Evolutionary conservation across 2,113 vertebrate genomes (phyloP), one percentile per base, ranked within the genome.

Genomic region (Tupaia tana): DNA sequence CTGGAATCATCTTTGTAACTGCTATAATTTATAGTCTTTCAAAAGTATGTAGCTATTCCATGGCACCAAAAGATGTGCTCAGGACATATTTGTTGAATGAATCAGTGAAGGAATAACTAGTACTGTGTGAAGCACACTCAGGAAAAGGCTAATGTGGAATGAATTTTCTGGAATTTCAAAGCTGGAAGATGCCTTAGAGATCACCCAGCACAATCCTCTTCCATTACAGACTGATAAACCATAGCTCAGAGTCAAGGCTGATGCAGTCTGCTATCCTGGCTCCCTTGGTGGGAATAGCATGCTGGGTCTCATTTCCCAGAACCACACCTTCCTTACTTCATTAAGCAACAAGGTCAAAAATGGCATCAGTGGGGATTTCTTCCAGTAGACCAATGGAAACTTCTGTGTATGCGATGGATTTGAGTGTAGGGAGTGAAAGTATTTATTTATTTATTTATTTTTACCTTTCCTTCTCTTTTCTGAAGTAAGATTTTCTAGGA

Each of bases 401-500:
- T 84, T 96, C 88, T 71, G 71, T 61, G 59, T 95, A 89, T 95
- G 79, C 77, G 54, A 97, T 64, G 88, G 77, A 92, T 97, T 97
- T 61, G 90, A 69, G 91, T 78, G 34, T 82, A 97, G 81, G 34
- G 88, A 95, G 59, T 52, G 81, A 58, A 93, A 54, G 59, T 95
- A 69, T 83, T 83, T n/a, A n/a, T n/a, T n/a, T n/a, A n/a, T n/a
- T n/a, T n/a, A n/a, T n/a, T n/a, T n/a, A n/a, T 80, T 87, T 82
- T 97, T 96, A 87, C 92, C 58, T 95, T 96, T 78, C 66, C 43
- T 43, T 83, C 22, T 90, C 64, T 93, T 59, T 86, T 91, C 94
- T 97, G 97, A 98, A 98, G 97, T 98, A 95, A 98, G 96, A 97
- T 97, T 96, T 98, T 98, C 96, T 93, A 97, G 94, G 97, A 97